Evolutionary conservation across 2,888 invertebrate genomes (phyloP), one percentile per base, ranked within the genome.

Genomic region (Tenthredo amoena): DNA sequence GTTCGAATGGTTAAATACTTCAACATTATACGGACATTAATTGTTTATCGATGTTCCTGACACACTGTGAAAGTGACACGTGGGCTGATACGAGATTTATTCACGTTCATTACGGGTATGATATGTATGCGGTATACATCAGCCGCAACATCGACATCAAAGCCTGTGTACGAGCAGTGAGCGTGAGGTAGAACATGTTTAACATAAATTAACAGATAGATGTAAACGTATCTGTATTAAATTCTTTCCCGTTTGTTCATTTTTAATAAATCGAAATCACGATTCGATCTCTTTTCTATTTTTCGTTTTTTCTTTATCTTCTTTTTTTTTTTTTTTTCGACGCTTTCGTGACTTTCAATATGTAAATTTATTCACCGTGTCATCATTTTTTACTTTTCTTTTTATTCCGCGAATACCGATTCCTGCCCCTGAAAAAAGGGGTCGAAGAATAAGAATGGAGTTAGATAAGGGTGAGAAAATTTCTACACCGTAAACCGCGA

Each of bases 1-100:
- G 12, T 9, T 26, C 21, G 9, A 1, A 43, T 21, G 21, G 43
- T 43, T 43, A 21, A 43, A 74, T 43, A 74, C 72, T 43, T 74
- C 26, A n/a, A 40, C 12, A 74, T 74, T 40, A n/a, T 9, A 47
- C 47, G 43, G 40, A 40, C 40, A 43, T 74, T 74, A 74, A 74
- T 74, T 43, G 72, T 74, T 74, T 43, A 74, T 74, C 77, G 62
- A 62, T 62, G 62, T 58, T 65, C 9, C 21, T 74, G 72, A 43
- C 72, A 43, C 43, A 40, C 12, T 65, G 62, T 65, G 81, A 81
- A 81, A 81, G 62, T 65, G 81, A 81, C 62, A 43, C 81, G 81
- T 62, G 58, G 62, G 81, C 15, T 40, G 21, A 74, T 43, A 26
- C 31, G 18, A 15, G 55, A 77, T 55, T 77, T 55, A 77, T 77